These are phyloP conservation scores for Drosophila borealis DNA, from an alignment of 2,888 invertebrate genomes.

Conservation along the genomic window DNA sequence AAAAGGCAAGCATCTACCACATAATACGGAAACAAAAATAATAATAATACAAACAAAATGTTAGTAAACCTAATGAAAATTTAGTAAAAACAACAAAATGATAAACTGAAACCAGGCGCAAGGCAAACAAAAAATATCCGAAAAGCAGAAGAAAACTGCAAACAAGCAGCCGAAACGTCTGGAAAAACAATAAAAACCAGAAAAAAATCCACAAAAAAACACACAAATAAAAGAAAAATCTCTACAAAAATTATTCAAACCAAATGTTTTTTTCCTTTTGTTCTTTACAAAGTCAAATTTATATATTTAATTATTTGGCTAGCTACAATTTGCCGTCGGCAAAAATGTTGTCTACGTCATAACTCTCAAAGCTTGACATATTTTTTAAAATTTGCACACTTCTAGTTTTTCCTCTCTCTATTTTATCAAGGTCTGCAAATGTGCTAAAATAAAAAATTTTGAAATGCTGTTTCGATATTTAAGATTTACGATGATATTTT, in stretches of 20 bases:
- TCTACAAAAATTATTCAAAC: slow-evolving; percentile 71
- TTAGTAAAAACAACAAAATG: slow-evolving; percentile 66
- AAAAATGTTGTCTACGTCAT: background rate
- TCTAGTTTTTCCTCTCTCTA: background rate
- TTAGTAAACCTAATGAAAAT: slow-evolving; percentile 75
- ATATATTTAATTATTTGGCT: background rate
- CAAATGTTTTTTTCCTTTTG: slow-evolving; percentile 35
- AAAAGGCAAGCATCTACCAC: slow-evolving; percentile 66
- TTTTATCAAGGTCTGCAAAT: slow-evolving; percentile 23
- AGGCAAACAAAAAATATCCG: slow-evolving; percentile 43
- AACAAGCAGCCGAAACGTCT: slow-evolving; percentile 58
- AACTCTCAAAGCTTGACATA: slow-evolving; percentile 11
- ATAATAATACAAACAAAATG: slow-evolving; percentile 53
- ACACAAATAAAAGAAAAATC: slow-evolving; percentile 80
- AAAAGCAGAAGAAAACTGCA: slow-evolving; percentile 27
- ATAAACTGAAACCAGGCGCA: slow-evolving; percentile 49
- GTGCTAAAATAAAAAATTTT: slow-evolving; percentile 20
- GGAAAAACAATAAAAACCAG: slow-evolving; percentile 49
- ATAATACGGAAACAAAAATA: slow-evolving; percentile 50
- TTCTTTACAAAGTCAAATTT: background rate
- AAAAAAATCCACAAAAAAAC: slow-evolving; percentile 64
- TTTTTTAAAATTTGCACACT: background rate
- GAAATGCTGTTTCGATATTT: slow-evolving; percentile 46
- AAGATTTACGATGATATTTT: slow-evolving; percentile 56
- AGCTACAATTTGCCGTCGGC: slow-evolving; percentile 31